These are phyloP conservation scores for Sturnus vulgaris DNA, from an alignment of 2,113 vertebrate genomes.

Conservation along the genomic window DNA sequence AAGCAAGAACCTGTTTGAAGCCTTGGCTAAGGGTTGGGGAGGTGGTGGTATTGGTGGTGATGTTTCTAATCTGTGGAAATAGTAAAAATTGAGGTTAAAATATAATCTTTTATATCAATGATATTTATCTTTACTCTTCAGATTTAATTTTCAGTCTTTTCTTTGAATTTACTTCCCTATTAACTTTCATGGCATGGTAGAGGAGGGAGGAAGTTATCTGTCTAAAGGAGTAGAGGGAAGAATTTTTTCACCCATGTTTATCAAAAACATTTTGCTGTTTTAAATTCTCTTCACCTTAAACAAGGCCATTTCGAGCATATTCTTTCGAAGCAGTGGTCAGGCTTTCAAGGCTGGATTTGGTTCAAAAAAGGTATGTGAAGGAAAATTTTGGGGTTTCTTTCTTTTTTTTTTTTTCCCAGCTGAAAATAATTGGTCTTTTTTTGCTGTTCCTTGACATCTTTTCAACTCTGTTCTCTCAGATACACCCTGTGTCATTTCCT, in stretches of 20 bases:
- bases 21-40: not conserved
- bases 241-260: not conserved
- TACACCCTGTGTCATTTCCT: not conserved
- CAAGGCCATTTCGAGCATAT: not conserved
- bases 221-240: not conserved
- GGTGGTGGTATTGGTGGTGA: not conserved
- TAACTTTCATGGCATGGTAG: not conserved
- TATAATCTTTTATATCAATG: rapidly evolving
- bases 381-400: not conserved
- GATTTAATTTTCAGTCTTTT: not conserved
- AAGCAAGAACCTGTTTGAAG: not conserved
- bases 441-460: not conserved
- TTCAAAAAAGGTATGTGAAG: not conserved
- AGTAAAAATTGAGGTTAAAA: not conserved
- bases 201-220: not conserved
- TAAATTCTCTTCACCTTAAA: not conserved
- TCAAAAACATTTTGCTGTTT: not conserved
- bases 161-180: not conserved
- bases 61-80: not conserved
- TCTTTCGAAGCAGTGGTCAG: rapidly evolving
- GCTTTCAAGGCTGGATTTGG: not conserved
- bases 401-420: not conserved
- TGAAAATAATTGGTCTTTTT: not conserved
- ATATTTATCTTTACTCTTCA: not conserved
- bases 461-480: not conserved